phyloP scores from a whole-genome alignment of 2,113 vertebrate species.

The Chloebia gouldiae region DNA sequence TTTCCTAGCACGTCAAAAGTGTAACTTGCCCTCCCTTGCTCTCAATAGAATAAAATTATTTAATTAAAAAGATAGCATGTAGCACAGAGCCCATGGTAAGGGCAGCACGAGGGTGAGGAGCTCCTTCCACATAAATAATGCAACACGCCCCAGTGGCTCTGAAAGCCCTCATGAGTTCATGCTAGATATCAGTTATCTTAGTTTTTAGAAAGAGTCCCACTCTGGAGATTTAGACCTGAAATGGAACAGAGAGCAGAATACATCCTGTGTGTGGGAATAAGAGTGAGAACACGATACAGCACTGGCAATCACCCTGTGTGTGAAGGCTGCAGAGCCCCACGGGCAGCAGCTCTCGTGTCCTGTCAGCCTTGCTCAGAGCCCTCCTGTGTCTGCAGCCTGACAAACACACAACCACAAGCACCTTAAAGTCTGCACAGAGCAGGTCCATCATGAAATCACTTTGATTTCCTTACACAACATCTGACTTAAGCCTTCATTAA shows the following conservation, averaged over 20 bases:
- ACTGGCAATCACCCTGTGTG: background rate
- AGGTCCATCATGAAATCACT: background rate
- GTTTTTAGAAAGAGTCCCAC: background rate
- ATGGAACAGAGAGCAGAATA: background rate
- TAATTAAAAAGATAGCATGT: background rate
- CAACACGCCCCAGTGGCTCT: background rate
- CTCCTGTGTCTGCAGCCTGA: background rate
- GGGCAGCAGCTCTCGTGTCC: background rate
- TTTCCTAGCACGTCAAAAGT: background rate
- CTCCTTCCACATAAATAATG: background rate
- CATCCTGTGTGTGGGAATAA: background rate
- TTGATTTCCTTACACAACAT: background rate
- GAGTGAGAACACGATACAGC: accelerated
- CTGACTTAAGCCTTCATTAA: background rate
- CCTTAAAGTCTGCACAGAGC: background rate
- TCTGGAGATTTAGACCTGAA: background rate
- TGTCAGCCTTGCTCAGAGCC: background rate
- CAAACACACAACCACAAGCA: accelerated
- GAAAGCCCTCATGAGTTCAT: background rate
- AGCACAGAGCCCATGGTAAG: background rate
- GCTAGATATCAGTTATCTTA: background rate
- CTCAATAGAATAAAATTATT: background rate
- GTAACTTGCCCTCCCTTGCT: background rate
- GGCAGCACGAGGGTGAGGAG: accelerated
- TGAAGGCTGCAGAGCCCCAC: background rate